Evolutionary conservation across 1,140 invertebrate species (phyloP).

Genomic region (Chironomus striatipennis): DNA sequence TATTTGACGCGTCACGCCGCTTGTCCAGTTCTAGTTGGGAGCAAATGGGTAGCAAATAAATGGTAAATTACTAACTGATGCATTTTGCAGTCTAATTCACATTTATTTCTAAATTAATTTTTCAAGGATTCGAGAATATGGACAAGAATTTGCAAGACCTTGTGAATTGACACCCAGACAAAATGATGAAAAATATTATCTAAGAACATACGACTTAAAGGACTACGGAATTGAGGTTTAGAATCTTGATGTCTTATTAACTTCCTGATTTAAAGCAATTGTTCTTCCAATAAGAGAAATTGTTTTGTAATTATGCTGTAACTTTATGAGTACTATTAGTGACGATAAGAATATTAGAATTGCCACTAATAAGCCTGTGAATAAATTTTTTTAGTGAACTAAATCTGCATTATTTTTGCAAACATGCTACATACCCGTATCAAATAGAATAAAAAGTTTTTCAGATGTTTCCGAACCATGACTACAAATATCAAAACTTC

Average conservation of each 20-base stretch:
- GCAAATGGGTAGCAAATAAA: conserved; percentile 36
- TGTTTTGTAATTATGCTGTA: not conserved
- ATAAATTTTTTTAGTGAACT: not conserved
- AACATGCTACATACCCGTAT: not conserved
- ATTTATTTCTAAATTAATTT: not conserved
- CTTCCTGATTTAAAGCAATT: not conserved
- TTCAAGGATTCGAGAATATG: not conserved
- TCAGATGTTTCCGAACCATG: not conserved
- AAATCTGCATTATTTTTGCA: not conserved
- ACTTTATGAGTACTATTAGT: not conserved
- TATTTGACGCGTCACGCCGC: conserved; percentile 85
- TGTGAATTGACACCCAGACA: not conserved
- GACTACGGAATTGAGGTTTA: not conserved
- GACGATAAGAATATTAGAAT: not conserved
- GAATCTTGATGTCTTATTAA: not conserved
- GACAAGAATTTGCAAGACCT: not conserved
- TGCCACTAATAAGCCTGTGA: not conserved
- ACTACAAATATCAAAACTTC: not conserved
- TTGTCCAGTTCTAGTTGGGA: conserved; percentile 87
- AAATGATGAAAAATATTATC: not conserved
- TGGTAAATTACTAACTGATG: not conserved
- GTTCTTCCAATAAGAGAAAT: not conserved
- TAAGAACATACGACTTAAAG: not conserved
- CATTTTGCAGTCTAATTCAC: not conserved
- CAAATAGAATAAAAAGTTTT: not conserved